These are phyloP conservation scores for Chymomyza fuscimana DNA, from an alignment of 2,888 invertebrate genomes.

Conservation along the genomic window DNA sequence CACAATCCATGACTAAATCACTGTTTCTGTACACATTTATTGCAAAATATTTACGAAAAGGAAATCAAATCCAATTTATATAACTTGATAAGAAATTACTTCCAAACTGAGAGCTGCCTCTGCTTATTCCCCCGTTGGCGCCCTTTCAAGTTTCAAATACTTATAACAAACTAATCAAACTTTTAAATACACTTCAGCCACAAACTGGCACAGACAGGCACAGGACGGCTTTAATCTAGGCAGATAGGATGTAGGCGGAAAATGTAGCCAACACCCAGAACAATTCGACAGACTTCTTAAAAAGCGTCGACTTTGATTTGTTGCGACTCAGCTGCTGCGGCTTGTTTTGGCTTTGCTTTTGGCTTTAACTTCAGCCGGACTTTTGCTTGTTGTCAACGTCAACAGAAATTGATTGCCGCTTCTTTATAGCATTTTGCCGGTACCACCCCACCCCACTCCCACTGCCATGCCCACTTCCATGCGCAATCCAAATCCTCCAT, in stretches of 20 bases:
- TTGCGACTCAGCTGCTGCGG: slow-evolving; percentile 37
- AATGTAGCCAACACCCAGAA: slow-evolving; percentile 24
- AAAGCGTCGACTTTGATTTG: slow-evolving; percentile 70
- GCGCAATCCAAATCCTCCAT: slow-evolving; percentile 13
- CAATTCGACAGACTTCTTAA: slow-evolving; percentile 73
- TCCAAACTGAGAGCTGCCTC: neutral
- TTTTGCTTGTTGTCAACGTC: slow-evolving; percentile 74
- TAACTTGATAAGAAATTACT: slow-evolving; percentile 39
- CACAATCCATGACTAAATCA: neutral
- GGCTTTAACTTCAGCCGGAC: slow-evolving; percentile 69
- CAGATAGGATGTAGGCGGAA: neutral
- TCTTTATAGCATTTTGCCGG: slow-evolving; percentile 1
- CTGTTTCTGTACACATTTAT: too few relatives aligned
- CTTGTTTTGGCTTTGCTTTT: slow-evolving; percentile 34
- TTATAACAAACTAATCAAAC: slow-evolving; percentile 74
- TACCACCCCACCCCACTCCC: slow-evolving; percentile 26
- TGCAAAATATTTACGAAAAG: slow-evolving; percentile 24
- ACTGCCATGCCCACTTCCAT: neutral
- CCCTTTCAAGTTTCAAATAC: slow-evolving; percentile 37
- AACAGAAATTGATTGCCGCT: slow-evolving; percentile 70
- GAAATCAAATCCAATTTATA: slow-evolving; percentile 45
- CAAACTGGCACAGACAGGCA: slow-evolving; percentile 31
- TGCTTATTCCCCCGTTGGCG: neutral
- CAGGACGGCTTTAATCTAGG: neutral
- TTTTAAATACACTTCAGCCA: slow-evolving; percentile 75